Base-by-base conservation (phyloP, 2,888 invertebrate genomes). In the Globia sparganii region DNA sequence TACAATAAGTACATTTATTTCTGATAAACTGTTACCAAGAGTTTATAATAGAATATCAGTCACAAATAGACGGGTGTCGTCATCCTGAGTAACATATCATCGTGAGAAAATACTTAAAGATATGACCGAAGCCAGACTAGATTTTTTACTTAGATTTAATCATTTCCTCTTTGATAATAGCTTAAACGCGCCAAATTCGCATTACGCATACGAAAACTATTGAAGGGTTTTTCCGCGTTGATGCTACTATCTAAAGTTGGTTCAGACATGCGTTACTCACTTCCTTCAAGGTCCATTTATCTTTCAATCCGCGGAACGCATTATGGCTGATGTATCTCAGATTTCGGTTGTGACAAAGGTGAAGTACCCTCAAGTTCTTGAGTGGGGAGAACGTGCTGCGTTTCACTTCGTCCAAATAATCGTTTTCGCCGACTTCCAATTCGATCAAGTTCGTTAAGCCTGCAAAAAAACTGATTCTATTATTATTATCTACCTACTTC, bases 401-500 rank as follows among this genome's bases (percentile, higher is more conserved):
- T 83, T 97, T 96, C 25, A 98, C 96, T 86, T 94, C 95, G 75
- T 96, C 96, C 80, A 98, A 92, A 85, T 96, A 93, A 9, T 95
- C 93, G 90, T 98, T 97, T 87, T 97, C 96, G 73, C 97, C 97
- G 11, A 98, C 97, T 90, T 97, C 97, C 64, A 98, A 91, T 86
- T 97, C 96, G 83, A 95, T 93, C 80, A 98, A 92, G 81, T 95
- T 95, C 61, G 94, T 93, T 87, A 98, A 91, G 64, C 97, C 97
- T 97, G 91, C 81, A 92, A 92, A 83, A 81, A 83, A 85, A 86
- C 82, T 80, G 72, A 83, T 79, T 80, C 83, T 88, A 85, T 89
- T 89, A 89, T 87, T 78, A 78, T 89, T 85, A 75, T 75, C 64
- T 83, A 83, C 80, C 64, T 83, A 83, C 80, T 87, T 84, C 88